Conservation (phyloP, 1,140 invertebrate species). For the Streblospio benedicti region DNA sequence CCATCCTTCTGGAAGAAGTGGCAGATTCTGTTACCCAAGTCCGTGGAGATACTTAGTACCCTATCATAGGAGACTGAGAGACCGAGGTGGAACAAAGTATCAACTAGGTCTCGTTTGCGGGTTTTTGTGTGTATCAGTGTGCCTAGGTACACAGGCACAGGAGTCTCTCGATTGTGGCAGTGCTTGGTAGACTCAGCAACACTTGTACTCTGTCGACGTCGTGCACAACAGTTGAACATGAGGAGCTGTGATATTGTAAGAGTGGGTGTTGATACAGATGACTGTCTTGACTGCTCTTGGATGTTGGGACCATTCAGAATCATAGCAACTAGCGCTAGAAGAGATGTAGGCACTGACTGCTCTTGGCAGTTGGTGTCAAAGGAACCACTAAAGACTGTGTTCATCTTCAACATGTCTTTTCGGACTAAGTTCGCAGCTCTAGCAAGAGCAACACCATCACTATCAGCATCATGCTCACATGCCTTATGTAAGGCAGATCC, state of each 20-base stretch:
- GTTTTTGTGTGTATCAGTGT: constrained; percentile 18
- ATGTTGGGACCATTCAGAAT: no score
- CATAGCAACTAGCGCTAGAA: no score
- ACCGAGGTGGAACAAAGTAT: constrained; percentile 18
- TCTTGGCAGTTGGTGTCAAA: no score
- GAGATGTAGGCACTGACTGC: no score
- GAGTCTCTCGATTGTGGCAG: constrained; percentile 17
- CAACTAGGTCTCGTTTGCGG: constrained; percentile 20
- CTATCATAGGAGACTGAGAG: constrained; percentile 16
- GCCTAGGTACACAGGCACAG: constrained; percentile 21
- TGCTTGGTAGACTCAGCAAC: no score
- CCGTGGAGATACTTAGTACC: constrained; percentile 6
- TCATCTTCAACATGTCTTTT: no score
- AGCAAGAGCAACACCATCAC: no score
- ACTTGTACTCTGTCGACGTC: background rate
- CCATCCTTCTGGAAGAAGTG: constrained; percentile 8
- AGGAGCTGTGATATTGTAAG: background rate
- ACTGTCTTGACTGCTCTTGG: no score
- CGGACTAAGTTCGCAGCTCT: no score
- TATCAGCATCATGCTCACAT: background rate
- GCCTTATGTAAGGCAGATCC: background rate
- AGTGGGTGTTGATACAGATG: no score
- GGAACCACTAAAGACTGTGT: no score
- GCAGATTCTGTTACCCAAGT: constrained; percentile 11
- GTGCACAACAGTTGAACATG: background rate